Evolutionary conservation across 2,888 invertebrate genomes (phyloP), one percentile per base, ranked within the genome.

Genomic region (Myopa testacea): DNA sequence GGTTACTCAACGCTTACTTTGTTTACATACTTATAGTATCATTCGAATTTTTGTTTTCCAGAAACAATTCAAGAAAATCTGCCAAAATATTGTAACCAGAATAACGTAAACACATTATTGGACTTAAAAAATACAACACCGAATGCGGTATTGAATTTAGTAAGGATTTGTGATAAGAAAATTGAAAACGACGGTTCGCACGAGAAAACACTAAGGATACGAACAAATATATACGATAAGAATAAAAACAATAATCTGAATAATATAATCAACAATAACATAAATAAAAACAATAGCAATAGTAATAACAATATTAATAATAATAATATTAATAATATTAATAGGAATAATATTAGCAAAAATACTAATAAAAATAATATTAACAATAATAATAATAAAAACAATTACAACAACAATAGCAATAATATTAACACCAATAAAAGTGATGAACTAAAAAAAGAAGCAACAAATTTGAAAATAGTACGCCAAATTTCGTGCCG

Each of bases 141-240:
- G 45, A 78, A 79, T 69, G 77, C 78, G 45, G 82, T 82, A 26
- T 78, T 83, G n/a, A 84, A 85, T 79, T 81, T 85, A 65, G 82
- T 83, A 69, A 81, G 83, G 63, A 81, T 81, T 76, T 82, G 83
- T 78, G 82, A 82, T 77, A 77, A 60, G 26, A 75, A 77, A 34
- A 65, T 45, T 4, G 76, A 78, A 68, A 76, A 52, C 34, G 55
- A 72, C 34, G 45, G 69, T n/a, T 69, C 62, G 34, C 50, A 70
- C 26, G 71, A 72, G 10, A 60, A 70, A 19, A 70, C 37, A 14
- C 69, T 58, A 14, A 60, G 75, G 75, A 75, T 75, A 75, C 75
- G 75, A 37, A 75, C 68, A 16, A 75, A 75, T 34, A 75, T 75
- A 16, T 75, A 75, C 58, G 45, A 60, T 50, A 67, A 71, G 50